Conservation (phyloP, 2,888 invertebrate species). For the Harpalus rufipes region DNA sequence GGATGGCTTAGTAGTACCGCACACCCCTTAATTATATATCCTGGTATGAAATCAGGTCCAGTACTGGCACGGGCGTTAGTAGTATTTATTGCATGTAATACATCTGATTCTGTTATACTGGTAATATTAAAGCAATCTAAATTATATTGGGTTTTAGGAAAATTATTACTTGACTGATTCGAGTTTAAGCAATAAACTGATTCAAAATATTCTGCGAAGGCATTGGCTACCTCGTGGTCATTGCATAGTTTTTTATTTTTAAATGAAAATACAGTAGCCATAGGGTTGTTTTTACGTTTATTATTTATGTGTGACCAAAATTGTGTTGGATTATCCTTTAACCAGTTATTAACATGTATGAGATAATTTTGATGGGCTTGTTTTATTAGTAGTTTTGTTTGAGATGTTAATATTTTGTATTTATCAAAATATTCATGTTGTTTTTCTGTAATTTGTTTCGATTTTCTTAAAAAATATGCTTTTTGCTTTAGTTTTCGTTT, state of each 20-base stretch:
- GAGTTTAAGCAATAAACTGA: not conserved
- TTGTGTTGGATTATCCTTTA: not conserved
- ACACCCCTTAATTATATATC: conserved; percentile 9
- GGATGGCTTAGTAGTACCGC: conserved; percentile 2
- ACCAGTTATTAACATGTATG: not conserved
- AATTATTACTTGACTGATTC: not conserved
- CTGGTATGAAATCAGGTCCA: conserved; percentile 24
- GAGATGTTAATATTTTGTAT: not conserved
- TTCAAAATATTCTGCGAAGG: not conserved
- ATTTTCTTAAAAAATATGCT: conserved; percentile 8
- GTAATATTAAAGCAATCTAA: not conserved
- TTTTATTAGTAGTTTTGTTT: not conserved
- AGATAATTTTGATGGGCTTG: conserved; percentile 3
- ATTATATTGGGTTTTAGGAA: not conserved
- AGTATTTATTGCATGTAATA: not conserved
- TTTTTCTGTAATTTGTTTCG: not conserved
- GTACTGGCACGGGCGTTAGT: not conserved
- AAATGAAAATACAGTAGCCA: not conserved
- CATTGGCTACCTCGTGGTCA: not conserved
- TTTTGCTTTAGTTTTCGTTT: not conserved
- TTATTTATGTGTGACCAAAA: conserved; percentile 14
- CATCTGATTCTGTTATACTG: not conserved
- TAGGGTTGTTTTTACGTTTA: conserved; percentile 9
- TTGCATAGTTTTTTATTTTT: not conserved
- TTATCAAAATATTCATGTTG: conserved; percentile 1